Percentiles rank a stretch among this genome's conserved stretches.
These are phyloP conservation scores for Holothuria glaberrima DNA, from an alignment of 35 echinoderm and acorn worm species.

Conservation along the genomic window DNA sequence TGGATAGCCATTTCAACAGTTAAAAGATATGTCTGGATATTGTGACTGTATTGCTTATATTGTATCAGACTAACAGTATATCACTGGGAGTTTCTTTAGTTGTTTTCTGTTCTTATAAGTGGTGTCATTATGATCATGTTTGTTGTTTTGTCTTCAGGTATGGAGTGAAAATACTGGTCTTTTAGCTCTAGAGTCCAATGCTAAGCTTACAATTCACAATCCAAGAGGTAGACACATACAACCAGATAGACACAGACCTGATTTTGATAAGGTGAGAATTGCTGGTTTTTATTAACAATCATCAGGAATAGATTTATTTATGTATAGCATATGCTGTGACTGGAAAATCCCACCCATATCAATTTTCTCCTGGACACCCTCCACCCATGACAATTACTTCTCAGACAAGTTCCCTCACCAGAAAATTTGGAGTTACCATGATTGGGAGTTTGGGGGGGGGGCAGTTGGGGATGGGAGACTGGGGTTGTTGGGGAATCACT, in stretches of 20 bases:
- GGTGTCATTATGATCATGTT: background rate
- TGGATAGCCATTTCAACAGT: background rate
- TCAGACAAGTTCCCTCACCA: no score
- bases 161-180: constrained; percentile 60
- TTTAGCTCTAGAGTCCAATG: constrained; percentile 65
- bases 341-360: no score
- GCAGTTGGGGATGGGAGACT: no score
- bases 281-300: background rate
- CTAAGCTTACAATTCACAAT: constrained; percentile 55
- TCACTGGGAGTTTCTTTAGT: background rate
- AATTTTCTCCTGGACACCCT: no score
- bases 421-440: background rate
- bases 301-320: no score
- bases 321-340: no score
- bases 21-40: background rate
- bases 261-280: constrained; percentile 66
- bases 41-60: no score
- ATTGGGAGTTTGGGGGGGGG: no score
- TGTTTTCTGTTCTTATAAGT: background rate
- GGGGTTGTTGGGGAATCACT: no score
- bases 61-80: background rate
- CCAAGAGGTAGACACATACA: constrained; percentile 74
- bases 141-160: constrained; percentile 1
- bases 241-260: constrained; percentile 65
- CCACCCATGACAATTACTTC: no score